Conservation (phyloP, 1,140 invertebrate genomes). For the Pseudachorutes palmiensis region DNA sequence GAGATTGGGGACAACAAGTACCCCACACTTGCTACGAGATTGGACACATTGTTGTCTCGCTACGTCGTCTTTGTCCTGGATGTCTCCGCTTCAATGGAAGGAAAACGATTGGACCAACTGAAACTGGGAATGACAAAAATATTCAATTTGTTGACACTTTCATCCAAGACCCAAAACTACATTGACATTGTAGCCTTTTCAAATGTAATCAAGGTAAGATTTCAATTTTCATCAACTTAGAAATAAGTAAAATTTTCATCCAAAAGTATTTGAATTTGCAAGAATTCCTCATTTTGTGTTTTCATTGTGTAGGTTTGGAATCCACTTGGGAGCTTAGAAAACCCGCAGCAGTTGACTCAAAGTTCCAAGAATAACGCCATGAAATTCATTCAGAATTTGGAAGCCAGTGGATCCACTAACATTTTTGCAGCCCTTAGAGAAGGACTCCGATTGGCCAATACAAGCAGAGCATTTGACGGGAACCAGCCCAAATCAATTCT, state of each 20-base stretch:
- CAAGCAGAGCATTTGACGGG: background rate
- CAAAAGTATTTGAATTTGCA: background rate
- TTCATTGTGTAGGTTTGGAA: background rate
- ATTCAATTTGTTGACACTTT: slow-evolving; percentile 49
- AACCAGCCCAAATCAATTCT: slow-evolving; percentile 50
- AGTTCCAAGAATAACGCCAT: background rate
- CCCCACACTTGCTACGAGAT: background rate
- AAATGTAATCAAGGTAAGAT: slow-evolving; percentile 46
- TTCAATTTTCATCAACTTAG: background rate
- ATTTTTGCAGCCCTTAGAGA: slow-evolving; percentile 53
- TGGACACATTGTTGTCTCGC: slow-evolving; percentile 48
- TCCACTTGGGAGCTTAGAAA: background rate
- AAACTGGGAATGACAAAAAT: slow-evolving; percentile 59
- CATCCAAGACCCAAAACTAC: slow-evolving; percentile 43
- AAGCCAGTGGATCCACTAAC: slow-evolving; percentile 44
- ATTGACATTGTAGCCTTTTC: slow-evolving; percentile 58
- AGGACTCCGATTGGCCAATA: slow-evolving; percentile 43
- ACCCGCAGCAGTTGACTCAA: background rate
- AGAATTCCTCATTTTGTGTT: background rate
- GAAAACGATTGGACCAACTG: slow-evolving; percentile 54
- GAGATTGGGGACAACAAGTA: background rate
- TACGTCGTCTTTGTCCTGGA: slow-evolving; percentile 63
- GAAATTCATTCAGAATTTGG: background rate
- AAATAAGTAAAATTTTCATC: background rate
- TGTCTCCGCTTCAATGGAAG: slow-evolving; percentile 61